Percentiles rank a stretch among this genome's conserved stretches.
Conservation (phyloP, 2,113 vertebrate species). For the Gorsachius goisagi region DNA sequence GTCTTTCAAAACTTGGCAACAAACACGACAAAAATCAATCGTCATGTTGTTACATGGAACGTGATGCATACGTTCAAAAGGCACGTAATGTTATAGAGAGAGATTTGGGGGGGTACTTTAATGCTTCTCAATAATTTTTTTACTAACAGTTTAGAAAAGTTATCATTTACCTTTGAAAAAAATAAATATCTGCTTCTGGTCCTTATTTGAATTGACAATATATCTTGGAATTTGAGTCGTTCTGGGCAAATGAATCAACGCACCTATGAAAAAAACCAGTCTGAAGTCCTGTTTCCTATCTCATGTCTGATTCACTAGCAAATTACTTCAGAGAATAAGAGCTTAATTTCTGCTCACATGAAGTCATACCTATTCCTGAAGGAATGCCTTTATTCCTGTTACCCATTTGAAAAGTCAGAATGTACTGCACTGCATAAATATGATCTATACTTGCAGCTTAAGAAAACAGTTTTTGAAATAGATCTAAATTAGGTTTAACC, state of each 20-base stretch:
- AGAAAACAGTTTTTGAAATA: neutral
- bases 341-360: neutral
- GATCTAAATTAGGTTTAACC: conserved; percentile 16
- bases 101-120: neutral
- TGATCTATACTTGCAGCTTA: neutral
- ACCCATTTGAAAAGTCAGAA: neutral
- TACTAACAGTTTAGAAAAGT: neutral
- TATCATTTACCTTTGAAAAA: neutral
- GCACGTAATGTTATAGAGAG: neutral
- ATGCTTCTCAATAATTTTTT: neutral
- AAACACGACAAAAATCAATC: neutral
- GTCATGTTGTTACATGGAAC: accelerated
- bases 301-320: neutral
- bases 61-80: neutral
- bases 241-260: neutral
- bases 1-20: neutral
- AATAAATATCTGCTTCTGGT: neutral
- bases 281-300: neutral
- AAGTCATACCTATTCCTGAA: neutral
- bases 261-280: neutral
- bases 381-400: neutral
- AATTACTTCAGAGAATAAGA: neutral
- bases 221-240: neutral
- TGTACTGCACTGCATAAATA: neutral
- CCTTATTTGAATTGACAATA: neutral